These are phyloP conservation scores for Perdita meconis DNA, from an alignment of 2,888 invertebrate species.

Conservation along the genomic window DNA sequence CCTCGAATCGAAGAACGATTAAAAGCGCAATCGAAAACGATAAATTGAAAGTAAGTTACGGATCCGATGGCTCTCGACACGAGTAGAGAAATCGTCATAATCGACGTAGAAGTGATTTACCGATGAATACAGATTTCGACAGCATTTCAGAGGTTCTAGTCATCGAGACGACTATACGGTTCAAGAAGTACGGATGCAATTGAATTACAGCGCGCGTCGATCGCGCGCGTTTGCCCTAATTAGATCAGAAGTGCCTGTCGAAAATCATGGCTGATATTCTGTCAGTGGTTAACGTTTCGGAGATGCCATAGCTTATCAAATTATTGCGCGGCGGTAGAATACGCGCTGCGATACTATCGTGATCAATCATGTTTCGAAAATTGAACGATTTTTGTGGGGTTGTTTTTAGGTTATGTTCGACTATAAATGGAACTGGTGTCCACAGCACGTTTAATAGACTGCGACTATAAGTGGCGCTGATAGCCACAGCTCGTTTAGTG, in stretches of 20 bases:
- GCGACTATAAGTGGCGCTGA: too few relatives aligned
- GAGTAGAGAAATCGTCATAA: conserved; percentile 25
- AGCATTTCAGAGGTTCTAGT: conserved; percentile 51
- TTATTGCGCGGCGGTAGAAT: conserved; percentile 15
- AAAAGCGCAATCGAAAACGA: not conserved
- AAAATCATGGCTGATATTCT: conserved; percentile 64
- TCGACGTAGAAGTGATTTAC: conserved; percentile 51
- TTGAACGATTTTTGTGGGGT: too few relatives aligned
- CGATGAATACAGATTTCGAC: conserved; percentile 58
- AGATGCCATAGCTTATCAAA: conserved; percentile 32
- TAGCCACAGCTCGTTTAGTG: too few relatives aligned
- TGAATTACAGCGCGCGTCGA: conserved; percentile 68
- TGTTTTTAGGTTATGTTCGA: too few relatives aligned
- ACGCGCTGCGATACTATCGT: too few relatives aligned
- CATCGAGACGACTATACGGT: conserved; percentile 60
- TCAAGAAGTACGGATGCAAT: conserved; percentile 64
- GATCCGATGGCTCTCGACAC: conserved; percentile 7
- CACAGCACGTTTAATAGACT: too few relatives aligned
- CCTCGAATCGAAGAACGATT: not conserved
- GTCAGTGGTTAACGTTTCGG: conserved; percentile 49
- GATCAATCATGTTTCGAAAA: not conserved
- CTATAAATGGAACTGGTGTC: too few relatives aligned
- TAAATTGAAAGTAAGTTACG: not conserved
- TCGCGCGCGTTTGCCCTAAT: conserved; percentile 70
- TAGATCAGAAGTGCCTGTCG: conserved; percentile 72